Evolutionary conservation across 2,797 vertebrate genomes (phyloP).

Genomic region (Lepilemur ruficaudatus): DNA sequence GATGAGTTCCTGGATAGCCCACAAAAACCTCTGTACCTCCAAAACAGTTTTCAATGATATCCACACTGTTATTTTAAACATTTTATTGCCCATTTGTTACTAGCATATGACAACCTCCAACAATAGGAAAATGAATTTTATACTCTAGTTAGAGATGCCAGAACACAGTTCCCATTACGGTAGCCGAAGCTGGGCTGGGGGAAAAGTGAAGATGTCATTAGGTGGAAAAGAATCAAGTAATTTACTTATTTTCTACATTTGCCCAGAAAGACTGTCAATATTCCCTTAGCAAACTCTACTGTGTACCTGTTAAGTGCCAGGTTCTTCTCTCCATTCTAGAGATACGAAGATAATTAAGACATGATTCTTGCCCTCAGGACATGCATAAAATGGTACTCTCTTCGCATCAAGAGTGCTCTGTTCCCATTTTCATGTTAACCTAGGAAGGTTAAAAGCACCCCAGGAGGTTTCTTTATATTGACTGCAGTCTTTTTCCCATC

Average conservation of each 20-base stretch:
- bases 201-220: neutral
- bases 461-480: neutral
- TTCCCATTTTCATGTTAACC: neutral
- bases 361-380: neutral
- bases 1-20: neutral
- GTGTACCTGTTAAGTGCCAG: neutral
- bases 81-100: neutral
- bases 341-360: neutral
- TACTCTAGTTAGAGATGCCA: neutral
- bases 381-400: neutral
- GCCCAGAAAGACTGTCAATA: neutral
- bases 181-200: neutral
- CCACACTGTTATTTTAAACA: neutral
- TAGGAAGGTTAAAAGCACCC: neutral
- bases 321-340: neutral
- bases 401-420: neutral
- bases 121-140: constrained; percentile 8
- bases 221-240: neutral
- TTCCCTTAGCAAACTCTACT: neutral
- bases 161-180: neutral
- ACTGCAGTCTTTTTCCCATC: neutral
- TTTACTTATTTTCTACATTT: neutral
- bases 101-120: neutral
- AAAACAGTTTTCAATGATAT: neutral
- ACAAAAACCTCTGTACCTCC: neutral